Percentiles rank a stretch among this genome's conserved stretches.
Evolutionary conservation across 2,113 vertebrate species (phyloP).

Genomic region (Pteronura brasiliensis): DNA sequence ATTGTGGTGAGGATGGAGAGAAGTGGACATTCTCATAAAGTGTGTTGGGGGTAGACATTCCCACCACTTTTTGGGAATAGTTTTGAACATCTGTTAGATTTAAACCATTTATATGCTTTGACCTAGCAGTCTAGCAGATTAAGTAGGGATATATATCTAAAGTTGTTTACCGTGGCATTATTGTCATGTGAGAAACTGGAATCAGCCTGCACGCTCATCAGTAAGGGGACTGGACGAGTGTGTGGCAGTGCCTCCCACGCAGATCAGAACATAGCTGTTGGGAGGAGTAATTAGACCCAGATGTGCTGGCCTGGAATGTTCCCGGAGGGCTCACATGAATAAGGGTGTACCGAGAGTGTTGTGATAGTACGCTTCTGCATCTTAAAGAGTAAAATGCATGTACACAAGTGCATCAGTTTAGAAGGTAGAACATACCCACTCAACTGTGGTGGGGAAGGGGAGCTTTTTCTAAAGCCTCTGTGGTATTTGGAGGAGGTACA

Average conservation of each 20-base stretch:
- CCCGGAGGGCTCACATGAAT: no score
- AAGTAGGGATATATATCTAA: neutral
- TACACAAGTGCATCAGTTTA: rapidly evolving
- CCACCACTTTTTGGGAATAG: neutral
- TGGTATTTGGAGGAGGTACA: neutral
- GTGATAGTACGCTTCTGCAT: neutral
- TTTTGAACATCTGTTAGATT: neutral
- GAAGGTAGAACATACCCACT: neutral
- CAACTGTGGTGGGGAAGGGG: neutral
- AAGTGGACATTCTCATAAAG: neutral
- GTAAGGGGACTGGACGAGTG: neutral
- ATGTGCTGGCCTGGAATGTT: neutral
- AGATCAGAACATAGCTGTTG: rapidly evolving
- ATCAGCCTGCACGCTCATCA: neutral
- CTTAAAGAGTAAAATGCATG: neutral
- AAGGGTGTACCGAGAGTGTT: rapidly evolving
- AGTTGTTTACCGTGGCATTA: neutral
- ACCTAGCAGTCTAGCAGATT: neutral
- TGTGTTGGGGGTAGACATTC: neutral
- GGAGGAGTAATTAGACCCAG: neutral
- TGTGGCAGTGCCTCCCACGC: neutral
- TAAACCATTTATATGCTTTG: neutral
- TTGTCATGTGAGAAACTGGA: neutral
- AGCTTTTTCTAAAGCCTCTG: neutral
- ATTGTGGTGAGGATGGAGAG: no score